These are phyloP conservation scores for Halcyon chelicuti DNA, from an alignment of 2,797 vertebrate genomes.

Conservation along the genomic window DNA sequence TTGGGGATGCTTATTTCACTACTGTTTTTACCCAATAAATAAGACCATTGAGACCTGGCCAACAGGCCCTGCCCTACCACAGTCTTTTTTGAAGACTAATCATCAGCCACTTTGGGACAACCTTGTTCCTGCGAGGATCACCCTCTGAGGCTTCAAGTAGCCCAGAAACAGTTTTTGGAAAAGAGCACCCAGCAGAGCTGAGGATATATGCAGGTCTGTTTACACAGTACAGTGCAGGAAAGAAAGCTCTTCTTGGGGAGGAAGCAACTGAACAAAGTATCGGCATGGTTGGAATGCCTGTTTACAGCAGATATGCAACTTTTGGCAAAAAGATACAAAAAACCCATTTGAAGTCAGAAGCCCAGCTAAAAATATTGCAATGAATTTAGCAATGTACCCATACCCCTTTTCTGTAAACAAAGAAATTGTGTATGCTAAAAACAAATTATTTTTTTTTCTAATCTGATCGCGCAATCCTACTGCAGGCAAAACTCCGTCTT, in stretches of 20 bases:
- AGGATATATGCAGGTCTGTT: neutral
- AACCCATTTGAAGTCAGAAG: neutral
- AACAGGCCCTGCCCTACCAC: neutral
- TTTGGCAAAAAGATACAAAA: slow-evolving; percentile 14
- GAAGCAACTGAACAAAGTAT: slow-evolving; percentile 29
- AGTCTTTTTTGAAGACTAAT: neutral
- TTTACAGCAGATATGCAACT: slow-evolving; percentile 31
- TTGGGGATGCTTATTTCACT: neutral
- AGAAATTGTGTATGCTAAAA: neutral
- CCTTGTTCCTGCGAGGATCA: neutral
- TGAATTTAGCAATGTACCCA: neutral
- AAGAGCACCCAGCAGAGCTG: neutral
- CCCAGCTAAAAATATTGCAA: neutral
- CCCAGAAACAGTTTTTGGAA: neutral
- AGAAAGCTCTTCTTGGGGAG: neutral
- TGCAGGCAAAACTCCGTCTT: slow-evolving; percentile 24
- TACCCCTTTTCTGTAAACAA: slow-evolving; percentile 12
- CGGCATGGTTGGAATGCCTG: neutral
- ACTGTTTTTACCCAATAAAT: neutral
- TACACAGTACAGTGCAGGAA: neutral
- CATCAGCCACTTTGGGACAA: neutral
- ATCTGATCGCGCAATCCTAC: slow-evolving; percentile 23
- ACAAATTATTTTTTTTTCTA: neutral
- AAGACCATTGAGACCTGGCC: neutral
- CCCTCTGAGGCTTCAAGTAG: neutral